phyloP scores from a whole-genome alignment of 1,140 invertebrate species.

The Apis dorsata region DNA sequence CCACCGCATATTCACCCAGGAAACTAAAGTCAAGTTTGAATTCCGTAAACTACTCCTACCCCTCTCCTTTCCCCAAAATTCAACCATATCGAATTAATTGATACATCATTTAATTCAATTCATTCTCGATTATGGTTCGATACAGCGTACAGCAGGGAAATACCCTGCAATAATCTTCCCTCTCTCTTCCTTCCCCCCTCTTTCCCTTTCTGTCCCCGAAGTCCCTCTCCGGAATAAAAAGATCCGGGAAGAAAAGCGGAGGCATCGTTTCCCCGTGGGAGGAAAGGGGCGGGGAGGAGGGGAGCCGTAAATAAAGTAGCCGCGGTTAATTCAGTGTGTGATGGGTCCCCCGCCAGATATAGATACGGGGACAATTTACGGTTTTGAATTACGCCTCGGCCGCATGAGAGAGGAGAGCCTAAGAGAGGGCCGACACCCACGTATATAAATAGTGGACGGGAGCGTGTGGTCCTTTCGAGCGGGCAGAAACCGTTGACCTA shows the following conservation, averaged over 20 bases:
- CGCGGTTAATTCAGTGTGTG: constrained; percentile 29
- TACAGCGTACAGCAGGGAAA: too few species aligned
- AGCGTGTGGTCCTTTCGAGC: constrained; percentile 50
- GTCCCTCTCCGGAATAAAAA: too few species aligned
- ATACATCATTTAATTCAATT: too few species aligned
- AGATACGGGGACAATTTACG: constrained; percentile 37
- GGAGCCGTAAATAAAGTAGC: constrained; percentile 25
- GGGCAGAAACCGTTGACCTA: constrained; percentile 55
- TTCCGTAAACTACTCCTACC: too few species aligned
- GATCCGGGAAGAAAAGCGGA: not conserved
- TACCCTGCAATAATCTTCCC: too few species aligned
- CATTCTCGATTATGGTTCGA: too few species aligned
- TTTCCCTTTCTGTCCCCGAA: too few species aligned
- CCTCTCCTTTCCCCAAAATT: too few species aligned
- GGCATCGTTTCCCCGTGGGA: constrained; percentile 1
- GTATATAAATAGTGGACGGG: constrained; percentile 36
- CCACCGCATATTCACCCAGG: too few species aligned
- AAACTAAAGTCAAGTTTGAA: too few species aligned
- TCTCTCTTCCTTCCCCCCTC: too few species aligned
- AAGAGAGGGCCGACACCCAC: constrained; percentile 41
- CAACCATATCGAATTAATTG: too few species aligned
- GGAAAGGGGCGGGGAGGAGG: not conserved
- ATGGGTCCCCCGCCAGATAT: constrained; percentile 29
- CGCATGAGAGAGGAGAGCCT: constrained; percentile 8
- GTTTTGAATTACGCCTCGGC: constrained; percentile 40